Evolutionary conservation across 2,888 invertebrate genomes (phyloP).

Genomic region (Tetanocera ferruginea): DNA sequence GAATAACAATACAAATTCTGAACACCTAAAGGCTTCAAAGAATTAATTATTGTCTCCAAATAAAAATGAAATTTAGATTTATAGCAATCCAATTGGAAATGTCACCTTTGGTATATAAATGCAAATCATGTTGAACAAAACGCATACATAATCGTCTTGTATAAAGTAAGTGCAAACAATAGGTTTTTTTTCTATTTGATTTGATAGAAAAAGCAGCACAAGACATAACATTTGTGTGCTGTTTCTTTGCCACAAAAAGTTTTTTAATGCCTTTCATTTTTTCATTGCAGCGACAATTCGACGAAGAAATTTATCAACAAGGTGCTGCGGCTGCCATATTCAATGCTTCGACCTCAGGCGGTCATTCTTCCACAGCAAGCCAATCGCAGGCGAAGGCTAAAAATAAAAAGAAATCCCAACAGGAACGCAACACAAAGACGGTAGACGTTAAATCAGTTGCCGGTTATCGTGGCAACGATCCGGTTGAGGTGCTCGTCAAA

Average conservation of each 20-base stretch:
- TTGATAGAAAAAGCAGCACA: conserved; percentile 40
- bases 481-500: conserved; percentile 82
- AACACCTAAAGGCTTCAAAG: no score
- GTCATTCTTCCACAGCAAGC: conserved; percentile 49
- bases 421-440: conserved; percentile 71
- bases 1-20: no score
- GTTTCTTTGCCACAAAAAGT: not conserved
- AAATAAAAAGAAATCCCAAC: conserved; percentile 71
- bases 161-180: no score
- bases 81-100: no score
- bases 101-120: no score
- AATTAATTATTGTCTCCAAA: no score
- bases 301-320: conserved; percentile 72
- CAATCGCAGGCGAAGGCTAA: conserved; percentile 75
- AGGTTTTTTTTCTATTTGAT: no score
- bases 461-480: conserved; percentile 84
- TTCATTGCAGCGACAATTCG: conserved; percentile 73
- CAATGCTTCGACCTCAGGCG: conserved; percentile 42
- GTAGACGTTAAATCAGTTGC: conserved; percentile 75
- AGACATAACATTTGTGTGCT: conserved; percentile 30
- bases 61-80: no score
- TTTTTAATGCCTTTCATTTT: conserved; percentile 63
- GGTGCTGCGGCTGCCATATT: conserved; percentile 39
- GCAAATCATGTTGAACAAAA: no score
- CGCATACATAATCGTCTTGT: no score